Base-by-base conservation (phyloP, 2,888 invertebrate species). In the Ommatoiulus sabulosus region DNA sequence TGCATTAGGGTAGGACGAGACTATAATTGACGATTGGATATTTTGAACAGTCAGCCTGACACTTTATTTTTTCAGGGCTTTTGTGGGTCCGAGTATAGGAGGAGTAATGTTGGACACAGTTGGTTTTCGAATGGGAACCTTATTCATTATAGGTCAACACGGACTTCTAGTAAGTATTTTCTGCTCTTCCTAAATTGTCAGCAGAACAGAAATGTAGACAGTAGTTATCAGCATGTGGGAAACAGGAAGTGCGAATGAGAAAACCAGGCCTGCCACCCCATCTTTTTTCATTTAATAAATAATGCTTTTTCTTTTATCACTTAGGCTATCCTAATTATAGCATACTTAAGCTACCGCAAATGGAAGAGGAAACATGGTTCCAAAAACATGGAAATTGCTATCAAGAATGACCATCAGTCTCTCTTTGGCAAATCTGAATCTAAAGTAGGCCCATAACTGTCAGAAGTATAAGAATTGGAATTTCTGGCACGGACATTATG, bases 141-240 rank as follows among this genome's bases (percentile, higher is more conserved):
- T 96, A 92, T 96, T 96, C 91, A 94, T 97, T 63, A 94, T 96
- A 57, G 92, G 94, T 5, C 93, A 95, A 3, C 96, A 96, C 91
- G 90, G 95, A 2, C 44, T 95, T 90, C 94, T 96, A 92, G 96
- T 95, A 92, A 94, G 94, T n/a, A 87, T 87, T 43, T 20, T 35
- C 35, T 35, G 35, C 35, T 35, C 35, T 35, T 35, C 35, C 35
- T 35, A 35, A 35, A 35, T 35, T 35, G 35, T 35, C 35, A 35
- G 35, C 35, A 0, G 35, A 35, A 2, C 35, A 35, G 35, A 35
- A 35, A 35, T 35, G 1, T 35, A 35, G 35, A 35, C 35, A 35
- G 35, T 35, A 35, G 35, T 35, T 35, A 2, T 35, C 35, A 35
- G 35, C 35, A 35, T 35, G 2, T 35, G 35, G n/a, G n/a, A n/a